These are phyloP conservation scores for Lochmaea crataegi DNA, from an alignment of 2,888 invertebrate genomes.

Conservation along the genomic window DNA sequence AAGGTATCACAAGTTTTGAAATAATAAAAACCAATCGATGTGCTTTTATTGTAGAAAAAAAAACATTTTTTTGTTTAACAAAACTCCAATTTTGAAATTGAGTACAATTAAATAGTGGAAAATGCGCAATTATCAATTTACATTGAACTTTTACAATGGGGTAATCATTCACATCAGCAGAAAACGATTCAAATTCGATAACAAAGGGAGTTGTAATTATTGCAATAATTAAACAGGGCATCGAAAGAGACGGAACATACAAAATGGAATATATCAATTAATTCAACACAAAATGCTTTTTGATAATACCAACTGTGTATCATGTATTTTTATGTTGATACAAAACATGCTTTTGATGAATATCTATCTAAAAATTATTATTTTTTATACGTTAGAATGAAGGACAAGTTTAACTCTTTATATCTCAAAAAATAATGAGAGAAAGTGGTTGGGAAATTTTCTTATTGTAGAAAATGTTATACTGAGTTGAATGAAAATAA, in stretches of 20 bases:
- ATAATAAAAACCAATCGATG: neutral
- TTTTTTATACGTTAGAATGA: no score
- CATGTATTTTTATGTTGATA: no score
- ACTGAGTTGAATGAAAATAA: no score
- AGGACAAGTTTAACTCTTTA: no score
- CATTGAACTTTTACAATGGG: constrained; percentile 19
- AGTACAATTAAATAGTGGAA: neutral
- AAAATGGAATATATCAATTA: constrained; percentile 1
- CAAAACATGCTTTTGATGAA: no score
- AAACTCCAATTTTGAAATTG: neutral
- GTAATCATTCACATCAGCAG: constrained; percentile 19
- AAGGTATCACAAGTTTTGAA: no score
- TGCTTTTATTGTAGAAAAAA: no score
- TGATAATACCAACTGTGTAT: neutral
- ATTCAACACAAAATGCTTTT: neutral
- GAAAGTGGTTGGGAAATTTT: no score
- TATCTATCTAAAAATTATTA: no score
- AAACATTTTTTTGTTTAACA: neutral
- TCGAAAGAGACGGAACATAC: neutral
- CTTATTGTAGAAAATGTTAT: no score
- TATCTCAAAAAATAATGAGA: no score
- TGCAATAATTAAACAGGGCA: constrained; percentile 19
- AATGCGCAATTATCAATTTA: constrained; percentile 20
- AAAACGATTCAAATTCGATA: constrained; percentile 6
- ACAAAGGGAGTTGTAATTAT: constrained; percentile 26